A percentile compares a stretch with the other conserved stretches of the same genome.
Conservation (phyloP, 2,797 vertebrate genomes). For the Oryzias sinensis region DNA sequence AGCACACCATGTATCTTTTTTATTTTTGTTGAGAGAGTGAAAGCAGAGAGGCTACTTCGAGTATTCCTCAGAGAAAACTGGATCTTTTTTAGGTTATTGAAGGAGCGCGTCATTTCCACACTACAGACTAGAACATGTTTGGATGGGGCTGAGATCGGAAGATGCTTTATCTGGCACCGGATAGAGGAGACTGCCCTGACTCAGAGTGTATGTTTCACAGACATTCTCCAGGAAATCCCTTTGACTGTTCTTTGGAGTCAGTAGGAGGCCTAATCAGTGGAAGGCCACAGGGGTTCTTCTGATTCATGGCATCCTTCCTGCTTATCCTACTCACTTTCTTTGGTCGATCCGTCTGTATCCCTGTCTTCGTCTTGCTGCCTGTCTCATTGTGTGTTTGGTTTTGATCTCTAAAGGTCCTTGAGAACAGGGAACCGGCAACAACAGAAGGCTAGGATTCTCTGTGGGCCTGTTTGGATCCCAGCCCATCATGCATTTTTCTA, state of each 20-base stretch:
- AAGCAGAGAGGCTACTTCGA: slow-evolving; percentile 60
- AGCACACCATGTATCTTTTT: slow-evolving; percentile 65
- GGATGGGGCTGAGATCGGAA: slow-evolving; percentile 61
- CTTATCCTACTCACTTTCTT: slow-evolving; percentile 54
- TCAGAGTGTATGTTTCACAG: slow-evolving; percentile 61
- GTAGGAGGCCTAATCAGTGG: slow-evolving; percentile 76
- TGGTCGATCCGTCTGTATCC: slow-evolving; percentile 58
- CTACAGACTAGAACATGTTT: slow-evolving; percentile 66
- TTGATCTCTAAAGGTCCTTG: slow-evolving; percentile 87
- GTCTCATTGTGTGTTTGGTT: slow-evolving; percentile 76
- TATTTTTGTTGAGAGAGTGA: slow-evolving; percentile 64
- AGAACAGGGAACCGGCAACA: slow-evolving; percentile 78
- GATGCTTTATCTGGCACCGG: slow-evolving; percentile 63
- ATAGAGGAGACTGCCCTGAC: slow-evolving; percentile 57
- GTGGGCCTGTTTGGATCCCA: slow-evolving; percentile 74
- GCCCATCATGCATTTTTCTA: slow-evolving; percentile 76
- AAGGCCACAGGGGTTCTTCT: slow-evolving; percentile 71
- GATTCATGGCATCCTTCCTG: slow-evolving; percentile 74
- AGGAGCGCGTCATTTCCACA: slow-evolving; percentile 64
- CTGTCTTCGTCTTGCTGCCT: slow-evolving; percentile 55
- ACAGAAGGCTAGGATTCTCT: slow-evolving; percentile 77
- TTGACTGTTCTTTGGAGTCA: slow-evolving; percentile 71
- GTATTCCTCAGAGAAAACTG: slow-evolving; percentile 55
- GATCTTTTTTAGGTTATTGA: slow-evolving; percentile 70
- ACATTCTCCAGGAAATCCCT: slow-evolving; percentile 72